Conservation (phyloP, 2,113 vertebrate genomes). For the Synodontis membranacea region DNA sequence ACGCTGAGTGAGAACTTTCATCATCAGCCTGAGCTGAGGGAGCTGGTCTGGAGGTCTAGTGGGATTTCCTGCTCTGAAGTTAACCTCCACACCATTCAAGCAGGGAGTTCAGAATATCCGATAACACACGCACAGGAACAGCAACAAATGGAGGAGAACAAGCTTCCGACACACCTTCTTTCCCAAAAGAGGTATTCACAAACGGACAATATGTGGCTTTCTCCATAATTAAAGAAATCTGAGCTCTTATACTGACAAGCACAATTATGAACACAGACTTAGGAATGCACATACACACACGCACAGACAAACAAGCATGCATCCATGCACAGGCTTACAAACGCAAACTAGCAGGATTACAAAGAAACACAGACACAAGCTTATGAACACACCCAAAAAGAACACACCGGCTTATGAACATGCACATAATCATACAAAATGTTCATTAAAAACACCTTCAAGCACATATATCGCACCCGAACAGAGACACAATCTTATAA, state of each 20-base stretch:
- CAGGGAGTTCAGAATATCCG: constrained; percentile 20
- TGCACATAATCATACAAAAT: background rate
- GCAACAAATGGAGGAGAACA: background rate
- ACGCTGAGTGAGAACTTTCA: constrained; percentile 8
- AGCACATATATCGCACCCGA: background rate
- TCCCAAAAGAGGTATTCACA: background rate
- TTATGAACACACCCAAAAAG: background rate
- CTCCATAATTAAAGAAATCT: constrained; percentile 3
- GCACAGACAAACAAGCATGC: background rate
- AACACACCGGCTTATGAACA: background rate
- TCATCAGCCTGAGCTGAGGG: background rate
- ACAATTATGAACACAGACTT: background rate
- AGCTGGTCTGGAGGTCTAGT: background rate
- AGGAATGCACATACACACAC: background rate
- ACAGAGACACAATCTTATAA: background rate
- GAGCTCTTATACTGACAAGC: background rate
- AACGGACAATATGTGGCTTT: background rate
- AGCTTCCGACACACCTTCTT: background rate
- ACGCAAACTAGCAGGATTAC: background rate
- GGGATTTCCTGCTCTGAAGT: constrained; percentile 23
- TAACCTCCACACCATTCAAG: background rate
- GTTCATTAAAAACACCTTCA: background rate
- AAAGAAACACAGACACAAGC: background rate
- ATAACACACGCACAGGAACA: background rate
- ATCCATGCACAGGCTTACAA: background rate